Base-by-base conservation (phyloP, 2,113 vertebrate species). In the Dipodomys merriami region DNA sequence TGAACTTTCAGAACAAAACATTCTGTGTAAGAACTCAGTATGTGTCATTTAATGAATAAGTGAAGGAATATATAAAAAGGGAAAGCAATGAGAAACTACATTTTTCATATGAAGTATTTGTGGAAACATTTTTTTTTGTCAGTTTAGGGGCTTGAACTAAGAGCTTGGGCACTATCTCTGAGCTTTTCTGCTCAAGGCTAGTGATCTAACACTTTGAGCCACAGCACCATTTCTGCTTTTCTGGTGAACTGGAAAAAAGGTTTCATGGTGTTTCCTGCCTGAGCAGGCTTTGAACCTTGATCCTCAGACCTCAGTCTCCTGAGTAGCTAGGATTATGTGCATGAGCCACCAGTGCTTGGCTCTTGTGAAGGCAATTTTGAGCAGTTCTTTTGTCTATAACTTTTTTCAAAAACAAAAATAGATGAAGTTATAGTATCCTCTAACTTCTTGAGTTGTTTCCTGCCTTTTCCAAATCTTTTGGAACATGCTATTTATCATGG, bases 361-460 rank as follows among this genome's bases (percentile, higher is more conserved):
- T 39, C 39, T 39, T 39, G 39, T 39, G 39, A 39, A 39, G 39
- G 3, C 39, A 71, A 62, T 76, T 95, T 68, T 30, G 74, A 86
- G 15, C 6, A 91, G 27, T 73, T 39, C 39, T 79, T 27, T 0
- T 60, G 39, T 81, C 71, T 86, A 27, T 80, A 79, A 88, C 18
- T 74, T 92, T 64, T 94, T 5, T 67, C 39, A 91, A 72, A 94
- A 39, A 90, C 29, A 96, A 95, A 93, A 83, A 77, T 44, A 49
- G 15, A 44, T 46, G 46, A 68, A 83, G 53, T 86, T 78, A 49
- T n/a, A 1, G 12, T 79, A 74, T 29, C 71, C 5, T 7, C 25
- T 94, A 74, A 35, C 30, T 11, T 73, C 23, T 57, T 65, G n/a
- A 49, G 30, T 86, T 39, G 39, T 91, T 76, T 79, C 20, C 25